Percentiles rank a stretch among this genome's conserved stretches.
phyloP scores from a whole-genome alignment of 1,140 invertebrate genomes.

The Agrypnia vestita region DNA sequence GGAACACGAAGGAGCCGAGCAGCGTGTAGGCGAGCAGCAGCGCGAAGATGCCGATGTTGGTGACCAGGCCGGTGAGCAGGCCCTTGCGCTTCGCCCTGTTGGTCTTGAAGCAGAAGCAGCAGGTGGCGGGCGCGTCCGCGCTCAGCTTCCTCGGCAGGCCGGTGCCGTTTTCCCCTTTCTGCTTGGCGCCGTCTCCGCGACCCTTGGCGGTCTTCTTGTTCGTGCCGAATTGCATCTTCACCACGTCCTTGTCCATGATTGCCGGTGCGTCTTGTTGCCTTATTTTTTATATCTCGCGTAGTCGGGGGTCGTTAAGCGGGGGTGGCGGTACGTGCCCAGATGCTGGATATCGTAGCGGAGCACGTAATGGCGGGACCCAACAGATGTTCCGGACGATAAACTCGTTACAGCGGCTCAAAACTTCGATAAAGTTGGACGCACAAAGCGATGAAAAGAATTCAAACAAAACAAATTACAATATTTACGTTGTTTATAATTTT shows the following conservation, averaged over 20 bases:
- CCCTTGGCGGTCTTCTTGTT: conserved; percentile 46
- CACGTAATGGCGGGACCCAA: background rate
- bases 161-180: conserved; percentile 50
- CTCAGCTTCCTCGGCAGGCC: conserved; percentile 46
- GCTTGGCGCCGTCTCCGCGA: conserved; percentile 27
- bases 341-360: background rate
- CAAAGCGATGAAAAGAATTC: no score
- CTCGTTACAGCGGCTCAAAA: background rate
- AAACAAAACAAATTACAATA: no score
- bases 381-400: background rate
- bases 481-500: no score
- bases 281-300: background rate
- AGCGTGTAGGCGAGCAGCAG: conserved; percentile 92
- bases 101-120: conserved; percentile 80
- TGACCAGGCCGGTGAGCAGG: conserved; percentile 82
- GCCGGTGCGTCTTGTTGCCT: background rate
- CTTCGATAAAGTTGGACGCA: no score
- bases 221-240: conserved; percentile 56
- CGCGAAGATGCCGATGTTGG: conserved; percentile 90
- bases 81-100: conserved; percentile 78
- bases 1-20: conserved; percentile 90
- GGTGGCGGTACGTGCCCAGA: background rate
- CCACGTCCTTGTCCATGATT: conserved; percentile 41
- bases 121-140: conserved; percentile 63
- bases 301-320: background rate